Percentiles rank a stretch among this genome's conserved stretches.
phyloP scores from a whole-genome alignment of 2,888 invertebrate species.

The Biston stratarius region DNA sequence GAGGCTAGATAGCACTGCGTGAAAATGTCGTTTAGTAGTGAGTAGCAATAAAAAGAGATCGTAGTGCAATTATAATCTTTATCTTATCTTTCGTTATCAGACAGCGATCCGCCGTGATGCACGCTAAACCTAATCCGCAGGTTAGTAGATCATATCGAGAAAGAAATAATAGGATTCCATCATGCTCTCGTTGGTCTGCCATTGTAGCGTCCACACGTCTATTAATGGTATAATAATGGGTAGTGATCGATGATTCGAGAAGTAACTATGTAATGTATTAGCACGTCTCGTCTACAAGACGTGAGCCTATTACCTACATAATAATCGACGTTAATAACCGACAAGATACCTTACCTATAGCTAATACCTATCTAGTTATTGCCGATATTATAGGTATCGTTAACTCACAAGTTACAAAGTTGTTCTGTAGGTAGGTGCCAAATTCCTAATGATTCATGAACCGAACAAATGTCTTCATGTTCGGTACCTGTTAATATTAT shows the following conservation, averaged over 20 bases:
- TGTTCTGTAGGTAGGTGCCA: background rate
- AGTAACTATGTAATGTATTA: slow-evolving; percentile 5
- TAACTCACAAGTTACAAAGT: background rate
- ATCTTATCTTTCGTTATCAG: too few relatives aligned
- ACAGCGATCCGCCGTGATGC: too few relatives aligned
- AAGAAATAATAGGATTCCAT: too few relatives aligned
- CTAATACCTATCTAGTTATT: background rate
- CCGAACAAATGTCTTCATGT: background rate
- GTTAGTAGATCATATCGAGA: too few relatives aligned
- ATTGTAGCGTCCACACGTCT: too few relatives aligned
- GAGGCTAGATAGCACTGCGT: too few relatives aligned
- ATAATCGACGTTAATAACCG: slow-evolving; percentile 15
- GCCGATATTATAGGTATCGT: background rate
- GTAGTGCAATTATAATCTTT: too few relatives aligned
- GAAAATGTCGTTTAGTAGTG: too few relatives aligned
- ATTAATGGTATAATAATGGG: background rate
- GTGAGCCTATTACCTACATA: slow-evolving; percentile 16
- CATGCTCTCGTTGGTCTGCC: too few relatives aligned
- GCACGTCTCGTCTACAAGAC: slow-evolving; percentile 11
- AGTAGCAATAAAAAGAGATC: too few relatives aligned
- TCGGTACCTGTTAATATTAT: too few relatives aligned
- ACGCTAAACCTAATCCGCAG: too few relatives aligned
- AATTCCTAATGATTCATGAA: background rate
- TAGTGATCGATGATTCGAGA: slow-evolving; percentile 7
- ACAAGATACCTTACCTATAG: slow-evolving; percentile 6